phyloP scores from a whole-genome alignment of 2,797 vertebrate species.

The Esox masquinongy region DNA sequence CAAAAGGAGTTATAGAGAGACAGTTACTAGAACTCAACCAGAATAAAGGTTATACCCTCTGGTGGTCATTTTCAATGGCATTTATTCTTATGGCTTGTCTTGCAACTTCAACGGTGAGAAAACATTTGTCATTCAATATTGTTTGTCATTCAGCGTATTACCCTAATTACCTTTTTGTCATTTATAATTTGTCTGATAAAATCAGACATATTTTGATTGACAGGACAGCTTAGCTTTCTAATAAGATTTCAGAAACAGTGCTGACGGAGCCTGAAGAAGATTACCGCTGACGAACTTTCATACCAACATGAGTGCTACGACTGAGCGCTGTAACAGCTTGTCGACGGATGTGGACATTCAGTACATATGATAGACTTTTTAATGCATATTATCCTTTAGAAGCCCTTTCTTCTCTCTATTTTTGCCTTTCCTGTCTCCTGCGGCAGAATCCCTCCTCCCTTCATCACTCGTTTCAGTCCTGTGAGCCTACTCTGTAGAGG shows the following conservation, averaged over 20 bases:
- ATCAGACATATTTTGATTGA: slow-evolving; percentile 31
- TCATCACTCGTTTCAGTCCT: slow-evolving; percentile 50
- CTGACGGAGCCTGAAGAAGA: slow-evolving; percentile 56
- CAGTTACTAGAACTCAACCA: too few relatives aligned
- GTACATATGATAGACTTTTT: slow-evolving; percentile 4
- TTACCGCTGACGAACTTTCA: slow-evolving; percentile 45
- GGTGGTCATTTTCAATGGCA: too few relatives aligned
- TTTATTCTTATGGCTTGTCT: too few relatives aligned
- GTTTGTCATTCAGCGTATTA: neutral
- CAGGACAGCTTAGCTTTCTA: slow-evolving; percentile 48
- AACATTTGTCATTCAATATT: too few relatives aligned
- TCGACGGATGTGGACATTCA: slow-evolving; percentile 32
- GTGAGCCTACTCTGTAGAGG: slow-evolving; percentile 55
- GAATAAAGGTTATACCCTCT: too few relatives aligned
- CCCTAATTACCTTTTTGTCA: neutral
- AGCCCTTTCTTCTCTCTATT: slow-evolving; percentile 38
- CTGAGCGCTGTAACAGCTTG: slow-evolving; percentile 55
- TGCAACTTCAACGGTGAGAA: too few relatives aligned
- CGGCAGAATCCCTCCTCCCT: slow-evolving; percentile 32
- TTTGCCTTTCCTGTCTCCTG: slow-evolving; percentile 39
- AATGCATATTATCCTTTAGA: slow-evolving; percentile 47
- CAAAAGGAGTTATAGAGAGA: too few relatives aligned
- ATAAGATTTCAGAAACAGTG: slow-evolving; percentile 60
- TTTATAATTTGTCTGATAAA: neutral
- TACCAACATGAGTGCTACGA: slow-evolving; percentile 32